A percentile compares a stretch with the other conserved stretches of the same genome.
Conservation (phyloP, 1,140 invertebrate genomes). For the Xylocopa sonorina region DNA sequence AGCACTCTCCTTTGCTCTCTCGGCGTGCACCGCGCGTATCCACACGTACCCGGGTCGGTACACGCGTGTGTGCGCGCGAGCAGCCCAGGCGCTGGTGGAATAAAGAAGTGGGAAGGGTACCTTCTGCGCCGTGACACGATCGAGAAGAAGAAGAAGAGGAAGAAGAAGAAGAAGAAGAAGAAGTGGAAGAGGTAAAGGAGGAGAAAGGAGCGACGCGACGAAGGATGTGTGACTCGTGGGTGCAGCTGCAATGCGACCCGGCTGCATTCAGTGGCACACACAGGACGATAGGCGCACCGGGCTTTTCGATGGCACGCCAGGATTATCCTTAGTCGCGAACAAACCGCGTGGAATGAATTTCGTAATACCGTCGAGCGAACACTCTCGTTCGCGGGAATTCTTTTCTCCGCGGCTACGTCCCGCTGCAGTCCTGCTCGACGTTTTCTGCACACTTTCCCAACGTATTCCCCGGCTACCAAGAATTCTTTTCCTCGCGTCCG, state of each 20-base stretch:
- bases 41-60: constrained; percentile 9
- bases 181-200: constrained; percentile 9
- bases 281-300: constrained; percentile 53
- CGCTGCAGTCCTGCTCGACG: not conserved
- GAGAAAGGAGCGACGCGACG: constrained; percentile 69
- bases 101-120: constrained; percentile 61
- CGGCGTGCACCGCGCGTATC: constrained; percentile 47
- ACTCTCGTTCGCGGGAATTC: not conserved
- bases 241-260: constrained; percentile 64
- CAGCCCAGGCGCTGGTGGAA: constrained; percentile 49
- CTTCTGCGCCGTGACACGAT: constrained; percentile 50
- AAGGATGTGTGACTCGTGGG: constrained; percentile 74
- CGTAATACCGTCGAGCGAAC: constrained; percentile 41
- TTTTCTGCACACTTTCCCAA: too few relatives aligned
- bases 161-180: constrained; percentile 4
- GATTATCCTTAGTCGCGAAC: constrained; percentile 33
- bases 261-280: constrained; percentile 52
- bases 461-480: too few relatives aligned
- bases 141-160: constrained; percentile 14
- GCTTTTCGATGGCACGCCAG: constrained; percentile 44
- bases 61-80: not conserved
- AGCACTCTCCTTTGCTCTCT: constrained; percentile 71
- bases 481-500: too few relatives aligned
- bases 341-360: constrained; percentile 16
- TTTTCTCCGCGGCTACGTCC: not conserved